phyloP scores from a whole-genome alignment of 2,888 invertebrate genomes.

The Microctonus brassicae region DNA sequence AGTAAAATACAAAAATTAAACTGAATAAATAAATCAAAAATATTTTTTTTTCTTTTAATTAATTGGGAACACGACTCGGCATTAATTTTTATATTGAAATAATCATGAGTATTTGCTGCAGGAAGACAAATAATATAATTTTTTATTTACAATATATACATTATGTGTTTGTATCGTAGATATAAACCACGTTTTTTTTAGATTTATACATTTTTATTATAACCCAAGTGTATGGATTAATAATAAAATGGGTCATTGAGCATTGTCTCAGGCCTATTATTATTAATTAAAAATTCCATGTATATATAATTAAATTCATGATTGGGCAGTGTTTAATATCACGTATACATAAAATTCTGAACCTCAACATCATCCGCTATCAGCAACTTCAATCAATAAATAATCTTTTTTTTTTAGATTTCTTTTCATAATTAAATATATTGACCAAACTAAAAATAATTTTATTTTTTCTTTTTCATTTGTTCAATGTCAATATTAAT shows the following conservation, averaged over 20 bases:
- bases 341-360: constrained; percentile 15
- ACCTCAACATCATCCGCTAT: neutral
- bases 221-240: neutral
- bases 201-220: neutral
- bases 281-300: neutral
- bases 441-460: neutral
- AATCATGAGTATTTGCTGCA: neutral
- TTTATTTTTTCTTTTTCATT: too few relatives aligned
- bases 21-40: neutral
- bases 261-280: neutral
- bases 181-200: neutral
- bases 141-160: constrained; percentile 62
- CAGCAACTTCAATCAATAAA: neutral
- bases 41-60: neutral
- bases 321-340: constrained; percentile 40
- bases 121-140: constrained; percentile 32
- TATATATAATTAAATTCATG: neutral
- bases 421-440: neutral
- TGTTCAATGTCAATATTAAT: neutral
- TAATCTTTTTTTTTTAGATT: neutral
- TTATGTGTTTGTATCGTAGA: constrained; percentile 8
- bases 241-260: constrained; percentile 6
- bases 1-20: constrained; percentile 20
- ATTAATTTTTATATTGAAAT: neutral
- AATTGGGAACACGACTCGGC: constrained; percentile 56